phyloP scores from a whole-genome alignment of 2,888 invertebrate genomes.

The Apocheima hispidaria region DNA sequence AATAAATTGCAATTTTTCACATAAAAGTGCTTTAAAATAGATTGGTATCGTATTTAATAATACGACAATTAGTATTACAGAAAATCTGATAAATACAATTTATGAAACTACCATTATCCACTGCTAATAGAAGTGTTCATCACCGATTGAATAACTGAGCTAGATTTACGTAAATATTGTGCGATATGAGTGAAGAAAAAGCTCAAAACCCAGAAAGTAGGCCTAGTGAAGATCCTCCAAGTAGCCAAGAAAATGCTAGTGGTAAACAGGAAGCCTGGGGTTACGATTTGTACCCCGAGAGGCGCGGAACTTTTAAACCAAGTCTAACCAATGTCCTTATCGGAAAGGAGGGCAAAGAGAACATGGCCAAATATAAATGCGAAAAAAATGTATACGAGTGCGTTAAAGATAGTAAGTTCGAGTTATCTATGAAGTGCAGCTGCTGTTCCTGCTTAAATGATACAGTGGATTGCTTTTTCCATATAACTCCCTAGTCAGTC shows the following conservation, averaged over 20 bases:
- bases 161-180: conserved; percentile 17
- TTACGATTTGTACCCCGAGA: conserved; percentile 94
- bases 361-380: conserved; percentile 90
- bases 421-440: not conserved
- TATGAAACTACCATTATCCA: not conserved
- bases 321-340: conserved; percentile 85
- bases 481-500: no score
- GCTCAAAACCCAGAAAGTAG: conserved; percentile 35
- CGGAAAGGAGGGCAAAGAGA: conserved; percentile 89
- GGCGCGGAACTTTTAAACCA: conserved; percentile 87
- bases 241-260: conserved; percentile 33
- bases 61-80: not conserved
- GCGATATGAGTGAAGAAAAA: conserved; percentile 54
- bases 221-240: conserved; percentile 34
- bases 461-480: no score
- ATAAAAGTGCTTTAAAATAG: not conserved
- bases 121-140: not conserved
- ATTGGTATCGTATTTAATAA: not conserved
- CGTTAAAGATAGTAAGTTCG: conserved; percentile 88
- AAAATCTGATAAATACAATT: not conserved
- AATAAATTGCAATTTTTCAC: not conserved
- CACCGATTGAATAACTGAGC: conserved; percentile 8
- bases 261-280: conserved; percentile 86
- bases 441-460: not conserved
- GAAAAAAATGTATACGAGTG: conserved; percentile 92